Evolutionary conservation across 1,140 invertebrate genomes (phyloP).

Genomic region (Triops longicaudatus): DNA sequence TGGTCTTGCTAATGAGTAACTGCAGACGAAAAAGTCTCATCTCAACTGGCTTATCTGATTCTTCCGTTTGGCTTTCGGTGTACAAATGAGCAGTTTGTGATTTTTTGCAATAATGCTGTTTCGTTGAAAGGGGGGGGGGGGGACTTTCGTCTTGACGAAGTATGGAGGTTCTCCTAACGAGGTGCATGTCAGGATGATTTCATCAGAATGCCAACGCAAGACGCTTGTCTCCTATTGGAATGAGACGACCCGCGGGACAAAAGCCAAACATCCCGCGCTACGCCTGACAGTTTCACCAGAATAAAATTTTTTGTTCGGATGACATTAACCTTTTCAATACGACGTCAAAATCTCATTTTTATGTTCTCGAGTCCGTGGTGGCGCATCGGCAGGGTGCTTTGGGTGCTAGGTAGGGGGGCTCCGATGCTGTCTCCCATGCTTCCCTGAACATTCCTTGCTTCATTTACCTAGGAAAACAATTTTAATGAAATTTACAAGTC

Average conservation of each 20-base stretch:
- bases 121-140: neutral
- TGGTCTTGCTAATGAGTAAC: constrained; percentile 9
- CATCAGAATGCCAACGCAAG: neutral
- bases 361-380: neutral
- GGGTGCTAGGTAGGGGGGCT: neutral
- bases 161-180: neutral
- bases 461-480: too few species aligned
- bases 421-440: neutral
- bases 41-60: neutral
- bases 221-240: neutral
- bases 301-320: neutral
- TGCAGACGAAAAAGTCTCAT: neutral
- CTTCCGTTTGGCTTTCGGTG: neutral
- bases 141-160: too few species aligned
- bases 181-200: neutral
- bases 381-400: neutral
- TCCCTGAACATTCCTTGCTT: neutral
- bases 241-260: neutral
- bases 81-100: neutral
- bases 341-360: neutral
- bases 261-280: neutral
- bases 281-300: neutral
- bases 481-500: too few species aligned
- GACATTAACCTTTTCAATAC: neutral
- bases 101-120: neutral